Base-by-base conservation (phyloP, 1,140 invertebrate species). In the Euura lappo region DNA sequence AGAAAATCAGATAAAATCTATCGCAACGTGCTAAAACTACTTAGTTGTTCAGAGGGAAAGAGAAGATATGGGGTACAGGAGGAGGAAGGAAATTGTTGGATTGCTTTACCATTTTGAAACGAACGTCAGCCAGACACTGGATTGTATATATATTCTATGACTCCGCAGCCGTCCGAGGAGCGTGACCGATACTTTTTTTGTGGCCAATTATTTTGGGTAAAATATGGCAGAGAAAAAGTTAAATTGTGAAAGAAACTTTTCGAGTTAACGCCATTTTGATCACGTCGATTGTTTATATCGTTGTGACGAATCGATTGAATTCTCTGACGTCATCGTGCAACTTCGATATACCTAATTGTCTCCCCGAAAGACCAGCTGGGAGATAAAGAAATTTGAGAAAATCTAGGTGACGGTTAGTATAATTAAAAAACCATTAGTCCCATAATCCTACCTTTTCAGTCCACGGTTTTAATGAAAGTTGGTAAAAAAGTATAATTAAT, bases 1-100 rank as follows among this genome's bases (percentile, higher is more conserved):
- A n/a, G 51, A 60, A 60, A 60, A 60, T 60, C 51, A 60, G 51
- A n/a, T 60, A n/a, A 60, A 60, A 60, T 60, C 51, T 60, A n/a
- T 60, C 13, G 8, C 51, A 60, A 60, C 8, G 6, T 8, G 51
- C 51, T 3, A 6, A 60, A n/a, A 8, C 3, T 3, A 5, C 8
- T 60, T n/a, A n/a, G 51, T 8, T 60, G 51, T 11, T 60, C 51
- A n/a, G 13, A n/a, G 51, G 3, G 51, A 60, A 60, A 60, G 10
- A 60, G 8, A 6, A n/a, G 51, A 60, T 60, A n/a, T 60, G 3
- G 10, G 10, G 10, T 60, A 11, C 13, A 60, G 10, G 51, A 60
- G 51, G 10, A 60, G 10, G 51, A 60, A n/a, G 10, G 51, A 3
- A 60, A 6, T 60, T 8, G 51, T 60, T 60, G 13, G 51, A n/a